Evolutionary conservation across 2,797 vertebrate genomes (phyloP).

Genomic region (Lagodon rhomboides): DNA sequence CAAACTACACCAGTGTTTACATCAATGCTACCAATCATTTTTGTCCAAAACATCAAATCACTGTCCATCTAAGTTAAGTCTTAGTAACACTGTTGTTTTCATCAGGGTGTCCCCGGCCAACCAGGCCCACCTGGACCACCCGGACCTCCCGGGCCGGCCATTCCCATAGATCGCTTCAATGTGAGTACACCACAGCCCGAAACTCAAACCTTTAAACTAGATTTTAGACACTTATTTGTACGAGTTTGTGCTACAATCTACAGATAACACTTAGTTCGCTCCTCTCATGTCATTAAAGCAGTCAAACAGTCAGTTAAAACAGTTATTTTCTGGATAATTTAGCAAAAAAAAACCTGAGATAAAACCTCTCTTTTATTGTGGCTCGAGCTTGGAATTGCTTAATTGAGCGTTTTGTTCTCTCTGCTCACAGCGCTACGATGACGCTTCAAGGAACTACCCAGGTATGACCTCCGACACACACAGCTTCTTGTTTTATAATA

Average conservation of each 20-base stretch:
- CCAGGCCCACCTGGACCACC: conserved; percentile 88
- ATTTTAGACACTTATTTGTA: neutral
- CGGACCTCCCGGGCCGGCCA: conserved; percentile 84
- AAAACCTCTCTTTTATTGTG: neutral
- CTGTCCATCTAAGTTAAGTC: no score
- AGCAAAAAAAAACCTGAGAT: neutral
- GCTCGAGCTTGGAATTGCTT: neutral
- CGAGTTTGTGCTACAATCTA: neutral
- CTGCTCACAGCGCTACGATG: conserved; percentile 81
- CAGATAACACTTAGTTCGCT: neutral
- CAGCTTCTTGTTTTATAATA: conserved; percentile 33
- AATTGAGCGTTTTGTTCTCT: neutral
- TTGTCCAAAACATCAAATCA: neutral
- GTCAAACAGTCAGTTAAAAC: neutral
- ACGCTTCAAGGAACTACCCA: conserved; percentile 75
- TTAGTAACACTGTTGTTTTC: conserved; percentile 13
- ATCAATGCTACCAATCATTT: neutral
- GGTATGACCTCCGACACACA: conserved; percentile 69
- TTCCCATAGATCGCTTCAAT: conserved; percentile 80
- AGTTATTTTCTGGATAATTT: conserved; percentile 14
- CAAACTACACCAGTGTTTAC: neutral
- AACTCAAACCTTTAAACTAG: neutral
- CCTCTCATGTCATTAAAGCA: neutral
- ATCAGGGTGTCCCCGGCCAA: conserved; percentile 87
- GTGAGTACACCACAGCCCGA: conserved; percentile 71